Conservation (phyloP, 2,888 invertebrate species). For the Morpho helenor region DNA sequence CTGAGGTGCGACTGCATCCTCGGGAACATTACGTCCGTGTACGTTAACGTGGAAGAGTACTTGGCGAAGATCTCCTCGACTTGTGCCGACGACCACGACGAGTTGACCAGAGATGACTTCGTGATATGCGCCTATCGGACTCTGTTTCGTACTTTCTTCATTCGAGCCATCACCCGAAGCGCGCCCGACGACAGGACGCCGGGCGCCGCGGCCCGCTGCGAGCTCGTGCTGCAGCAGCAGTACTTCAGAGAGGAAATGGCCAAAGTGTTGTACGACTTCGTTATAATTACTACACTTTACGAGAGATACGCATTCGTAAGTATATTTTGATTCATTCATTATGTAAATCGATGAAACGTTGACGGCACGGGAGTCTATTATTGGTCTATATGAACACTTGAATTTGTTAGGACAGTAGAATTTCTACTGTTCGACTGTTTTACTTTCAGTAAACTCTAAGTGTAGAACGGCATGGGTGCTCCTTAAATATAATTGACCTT, state of each 20-base stretch:
- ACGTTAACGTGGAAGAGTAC: slow-evolving; percentile 38
- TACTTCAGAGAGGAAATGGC: slow-evolving; percentile 34
- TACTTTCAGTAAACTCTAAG: no score
- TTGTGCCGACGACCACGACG: slow-evolving; percentile 22
- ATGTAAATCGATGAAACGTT: background rate
- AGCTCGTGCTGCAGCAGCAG: slow-evolving; percentile 26
- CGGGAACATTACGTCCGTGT: slow-evolving; percentile 43
- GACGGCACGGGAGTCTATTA: no score
- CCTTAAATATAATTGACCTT: no score
- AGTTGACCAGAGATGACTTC: slow-evolving; percentile 35
- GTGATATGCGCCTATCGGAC: slow-evolving; percentile 30
- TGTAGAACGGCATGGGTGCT: no score
- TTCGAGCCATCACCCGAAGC: slow-evolving; percentile 20
- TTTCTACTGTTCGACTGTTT: no score
- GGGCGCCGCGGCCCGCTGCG: slow-evolving; percentile 13
- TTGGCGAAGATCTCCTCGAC: slow-evolving; percentile 31
- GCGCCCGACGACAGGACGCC: slow-evolving; percentile 1
- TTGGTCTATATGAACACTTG: no score
- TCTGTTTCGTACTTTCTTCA: slow-evolving; percentile 40
- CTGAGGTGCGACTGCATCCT: slow-evolving; percentile 40
- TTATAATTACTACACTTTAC: slow-evolving; percentile 39
- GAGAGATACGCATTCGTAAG: slow-evolving; percentile 58
- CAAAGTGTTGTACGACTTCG: slow-evolving; percentile 38
- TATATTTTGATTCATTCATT: slow-evolving; percentile 23
- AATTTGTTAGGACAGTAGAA: no score